These are phyloP conservation scores for Caenorhabditis sp. DNA, from an alignment of 2,888 invertebrate species.

Conservation along the genomic window DNA sequence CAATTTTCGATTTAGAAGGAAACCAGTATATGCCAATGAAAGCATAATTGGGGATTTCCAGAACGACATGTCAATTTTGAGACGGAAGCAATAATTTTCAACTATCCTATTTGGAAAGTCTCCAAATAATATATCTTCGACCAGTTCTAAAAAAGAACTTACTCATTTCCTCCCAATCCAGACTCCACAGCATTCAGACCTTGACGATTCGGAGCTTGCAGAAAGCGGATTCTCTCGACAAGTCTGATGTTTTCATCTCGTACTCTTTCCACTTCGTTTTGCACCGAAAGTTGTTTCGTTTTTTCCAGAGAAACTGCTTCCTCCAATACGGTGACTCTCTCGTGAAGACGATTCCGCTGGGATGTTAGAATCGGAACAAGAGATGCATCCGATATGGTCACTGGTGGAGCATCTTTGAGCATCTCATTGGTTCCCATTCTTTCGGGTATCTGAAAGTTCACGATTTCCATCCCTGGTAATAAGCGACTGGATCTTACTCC, in stretches of 20 bases:
- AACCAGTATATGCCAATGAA: no score
- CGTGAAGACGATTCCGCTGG: constrained; percentile 85
- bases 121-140: no score
- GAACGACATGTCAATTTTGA: no score
- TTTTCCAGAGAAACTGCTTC: constrained; percentile 66
- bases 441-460: constrained; percentile 29
- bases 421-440: constrained; percentile 60
- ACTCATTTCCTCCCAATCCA: constrained; percentile 71
- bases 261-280: constrained; percentile 85
- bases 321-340: constrained; percentile 64
- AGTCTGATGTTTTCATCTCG: constrained; percentile 85
- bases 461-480: background rate
- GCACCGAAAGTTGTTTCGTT: constrained; percentile 74
- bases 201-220: constrained; percentile 84
- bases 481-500: background rate
- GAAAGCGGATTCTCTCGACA: constrained; percentile 86
- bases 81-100: no score
- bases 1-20: background rate
- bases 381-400: constrained; percentile 38
- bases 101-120: no score
- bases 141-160: background rate
- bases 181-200: constrained; percentile 37
- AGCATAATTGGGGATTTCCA: no score
- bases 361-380: constrained; percentile 84
- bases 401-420: constrained; percentile 27